Evolutionary conservation across 1,140 invertebrate species (phyloP).

Genomic region (Drosophila pectinifera): DNA sequence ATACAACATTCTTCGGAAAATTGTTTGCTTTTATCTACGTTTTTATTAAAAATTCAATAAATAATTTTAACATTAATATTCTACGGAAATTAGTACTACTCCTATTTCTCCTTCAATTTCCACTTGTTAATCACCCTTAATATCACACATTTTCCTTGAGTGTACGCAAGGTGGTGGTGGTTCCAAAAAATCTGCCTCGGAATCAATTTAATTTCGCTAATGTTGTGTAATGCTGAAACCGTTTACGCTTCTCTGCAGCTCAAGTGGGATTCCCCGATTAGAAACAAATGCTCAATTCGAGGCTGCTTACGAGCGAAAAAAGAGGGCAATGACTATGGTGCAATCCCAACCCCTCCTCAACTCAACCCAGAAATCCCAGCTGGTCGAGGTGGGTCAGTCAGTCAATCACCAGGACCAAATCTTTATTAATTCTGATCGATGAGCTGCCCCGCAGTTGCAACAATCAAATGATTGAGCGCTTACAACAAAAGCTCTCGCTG

Average conservation of each 20-base stretch:
- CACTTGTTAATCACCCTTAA: background rate
- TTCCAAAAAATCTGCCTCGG: conserved; percentile 13
- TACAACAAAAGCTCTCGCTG: conserved; percentile 57
- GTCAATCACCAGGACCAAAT: conserved; percentile 76
- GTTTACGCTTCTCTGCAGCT: conserved; percentile 61
- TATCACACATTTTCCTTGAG: background rate
- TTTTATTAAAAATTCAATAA: too few relatives aligned
- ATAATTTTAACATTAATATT: background rate
- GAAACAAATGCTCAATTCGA: conserved; percentile 74
- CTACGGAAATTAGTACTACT: fast-evolving
- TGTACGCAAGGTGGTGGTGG: conserved; percentile 55
- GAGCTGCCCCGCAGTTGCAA: conserved; percentile 72
- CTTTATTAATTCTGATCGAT: conserved; percentile 85
- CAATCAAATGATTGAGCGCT: conserved; percentile 82
- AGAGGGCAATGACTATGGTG: conserved; percentile 6
- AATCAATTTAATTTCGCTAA: conserved; percentile 84
- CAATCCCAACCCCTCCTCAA: background rate
- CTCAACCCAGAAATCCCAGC: conserved; percentile 21
- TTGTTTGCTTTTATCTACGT: too few relatives aligned
- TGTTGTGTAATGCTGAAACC: conserved; percentile 71
- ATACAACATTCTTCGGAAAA: too few relatives aligned
- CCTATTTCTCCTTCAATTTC: background rate
- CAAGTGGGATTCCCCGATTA: conserved; percentile 60
- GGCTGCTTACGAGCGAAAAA: conserved; percentile 29
- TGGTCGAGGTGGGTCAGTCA: conserved; percentile 54